Base-by-base conservation (phyloP, 1,140 invertebrate species). In the Pinna nobilis region DNA sequence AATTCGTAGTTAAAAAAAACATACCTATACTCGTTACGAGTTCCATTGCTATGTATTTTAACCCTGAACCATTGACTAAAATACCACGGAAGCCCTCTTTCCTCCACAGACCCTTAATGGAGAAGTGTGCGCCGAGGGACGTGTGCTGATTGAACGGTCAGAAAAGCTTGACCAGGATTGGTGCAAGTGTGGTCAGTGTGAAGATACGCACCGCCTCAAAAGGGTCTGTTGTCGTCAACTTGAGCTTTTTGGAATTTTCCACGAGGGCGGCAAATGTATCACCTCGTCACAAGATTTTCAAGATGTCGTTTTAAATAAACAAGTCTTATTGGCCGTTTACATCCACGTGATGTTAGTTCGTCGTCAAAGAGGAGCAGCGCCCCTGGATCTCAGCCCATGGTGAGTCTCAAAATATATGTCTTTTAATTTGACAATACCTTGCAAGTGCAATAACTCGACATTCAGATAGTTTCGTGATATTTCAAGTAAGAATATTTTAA, bases 171-270 rank as follows among this genome's bases (percentile, higher is more conserved):
- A 61, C 39, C 65, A 64, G 49, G 41, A 73, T 20, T 81, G 79
- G 76, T 81, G 79, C 35, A 78, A 81, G 39, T 81, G 79, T 50
- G 76, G 74, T 6, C 74, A 81, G 15, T 81, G 79, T 72, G 79
- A 78, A 25, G 79, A 74, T 11, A 39, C 73, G 3, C 76, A 78
- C 39, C 60, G 30, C 51, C n/a, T 53, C 18, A 44, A 70, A 41
- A 63, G 76, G 50, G 74, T 81, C 1, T 81, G 79, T 35, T 81
- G 79, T 70, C 73, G 79, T 28, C 76, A 81, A 41, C 55, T 81
- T 28, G 79, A 80, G 33, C 67, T 75, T 6, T 75, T 70, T 63
- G 73, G 73, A 15, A 75, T 75, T 39, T 65, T 75, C n/a, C 23
- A 75, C 20, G 73, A 75, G 7, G 73, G 37, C 2, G 66, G 66